A percentile compares a stretch with the other conserved stretches of the same genome.
phyloP scores from a whole-genome alignment of 2,888 invertebrate genomes.

The Sminthurinus aureus region DNA sequence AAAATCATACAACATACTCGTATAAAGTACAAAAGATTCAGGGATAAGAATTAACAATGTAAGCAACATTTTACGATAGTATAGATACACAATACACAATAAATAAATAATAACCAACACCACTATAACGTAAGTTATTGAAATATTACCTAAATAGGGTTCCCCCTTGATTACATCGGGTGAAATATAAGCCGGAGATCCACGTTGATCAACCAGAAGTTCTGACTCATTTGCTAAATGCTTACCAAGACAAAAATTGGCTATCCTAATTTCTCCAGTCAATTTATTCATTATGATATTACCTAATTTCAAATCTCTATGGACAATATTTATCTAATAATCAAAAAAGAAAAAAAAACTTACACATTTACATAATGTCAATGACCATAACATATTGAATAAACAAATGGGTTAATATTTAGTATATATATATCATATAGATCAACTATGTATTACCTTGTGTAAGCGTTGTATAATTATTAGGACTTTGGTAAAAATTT shows the following conservation, averaged over 20 bases:
- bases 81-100: neutral
- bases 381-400: no score
- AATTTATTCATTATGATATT: constrained; percentile 78
- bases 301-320: constrained; percentile 78
- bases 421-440: no score
- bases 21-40: no score
- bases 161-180: constrained; percentile 80
- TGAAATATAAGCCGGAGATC: constrained; percentile 82
- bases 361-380: neutral
- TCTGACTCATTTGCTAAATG: constrained; percentile 77
- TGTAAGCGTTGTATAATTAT: constrained; percentile 77
- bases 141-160: constrained; percentile 71
- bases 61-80: neutral
- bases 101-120: neutral
- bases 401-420: no score
- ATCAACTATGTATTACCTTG: constrained; percentile 71
- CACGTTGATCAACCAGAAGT: constrained; percentile 76
- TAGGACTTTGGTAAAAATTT: constrained; percentile 78
- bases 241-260: constrained; percentile 80
- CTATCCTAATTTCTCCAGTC: constrained; percentile 71
- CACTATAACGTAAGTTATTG: neutral
- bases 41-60: neutral
- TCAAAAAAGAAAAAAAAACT: neutral
- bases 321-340: constrained; percentile 75
- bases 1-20: no score